These are phyloP conservation scores for Zaprionus lachaisei DNA, from an alignment of 1,140 invertebrate genomes.

Conservation along the genomic window DNA sequence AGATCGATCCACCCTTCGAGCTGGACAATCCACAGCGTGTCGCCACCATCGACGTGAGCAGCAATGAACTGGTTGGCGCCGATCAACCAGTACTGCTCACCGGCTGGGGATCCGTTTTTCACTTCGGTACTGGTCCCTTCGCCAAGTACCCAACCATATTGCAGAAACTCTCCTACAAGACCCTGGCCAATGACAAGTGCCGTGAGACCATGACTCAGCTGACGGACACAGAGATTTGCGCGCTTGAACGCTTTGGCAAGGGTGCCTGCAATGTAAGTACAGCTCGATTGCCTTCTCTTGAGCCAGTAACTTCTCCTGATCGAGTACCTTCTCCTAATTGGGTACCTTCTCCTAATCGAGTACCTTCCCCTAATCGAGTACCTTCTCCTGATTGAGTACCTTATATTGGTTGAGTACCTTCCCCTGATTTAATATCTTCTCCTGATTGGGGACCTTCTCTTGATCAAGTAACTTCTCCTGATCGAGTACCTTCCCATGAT, in stretches of 20 bases:
- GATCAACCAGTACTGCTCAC: slow-evolving; percentile 66
- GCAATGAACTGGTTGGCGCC: slow-evolving; percentile 61
- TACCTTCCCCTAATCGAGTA: too few species aligned
- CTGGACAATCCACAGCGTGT: slow-evolving; percentile 63
- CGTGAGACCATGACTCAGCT: slow-evolving; percentile 75
- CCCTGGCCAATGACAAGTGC: slow-evolving; percentile 67
- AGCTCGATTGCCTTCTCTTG: too few species aligned
- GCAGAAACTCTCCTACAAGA: slow-evolving; percentile 72
- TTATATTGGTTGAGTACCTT: too few species aligned
- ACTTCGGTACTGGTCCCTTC: slow-evolving; percentile 75
- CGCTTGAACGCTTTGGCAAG: slow-evolving; percentile 84
- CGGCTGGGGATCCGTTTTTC: slow-evolving; percentile 82
- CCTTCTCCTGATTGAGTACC: too few species aligned
- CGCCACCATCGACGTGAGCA: slow-evolving; percentile 68
- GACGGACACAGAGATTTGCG: slow-evolving; percentile 85
- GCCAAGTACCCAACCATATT: slow-evolving; percentile 72
- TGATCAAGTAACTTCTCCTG: too few species aligned
- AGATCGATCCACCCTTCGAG: slow-evolving; percentile 76
- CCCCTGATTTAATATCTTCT: too few species aligned
- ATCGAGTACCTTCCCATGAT: too few species aligned
- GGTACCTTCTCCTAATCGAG: too few species aligned
- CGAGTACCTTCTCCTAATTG: too few species aligned
- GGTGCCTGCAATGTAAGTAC: slow-evolving; percentile 82
- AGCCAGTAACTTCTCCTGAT: too few species aligned
- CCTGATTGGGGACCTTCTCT: too few species aligned